phyloP scores from a whole-genome alignment of 2,888 invertebrate species.

The Drosophila nigritarsus region DNA sequence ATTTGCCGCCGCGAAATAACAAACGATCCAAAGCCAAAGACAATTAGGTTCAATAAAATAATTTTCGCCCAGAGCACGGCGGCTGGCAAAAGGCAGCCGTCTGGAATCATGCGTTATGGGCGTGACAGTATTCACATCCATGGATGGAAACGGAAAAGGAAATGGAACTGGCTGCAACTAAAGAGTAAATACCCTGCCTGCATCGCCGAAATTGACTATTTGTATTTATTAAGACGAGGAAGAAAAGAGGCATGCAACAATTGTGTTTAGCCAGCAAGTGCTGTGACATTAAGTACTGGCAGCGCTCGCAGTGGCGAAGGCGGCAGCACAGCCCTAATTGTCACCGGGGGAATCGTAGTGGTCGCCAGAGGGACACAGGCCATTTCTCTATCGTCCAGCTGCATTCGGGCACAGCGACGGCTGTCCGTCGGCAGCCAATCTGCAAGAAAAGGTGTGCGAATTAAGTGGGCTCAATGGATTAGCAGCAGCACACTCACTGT shows the following conservation, averaged over 20 bases:
- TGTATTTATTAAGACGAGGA: constrained; percentile 10
- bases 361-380: constrained; percentile 26
- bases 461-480: too few species aligned
- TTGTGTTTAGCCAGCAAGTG: background rate
- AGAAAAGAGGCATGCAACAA: background rate
- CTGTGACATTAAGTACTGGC: background rate
- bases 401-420: constrained; percentile 45
- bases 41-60: constrained; percentile 82
- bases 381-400: constrained; percentile 51
- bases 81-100: constrained; percentile 44
- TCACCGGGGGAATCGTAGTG: background rate
- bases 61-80: constrained; percentile 53
- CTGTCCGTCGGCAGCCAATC: constrained; percentile 59
- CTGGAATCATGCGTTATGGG: constrained; percentile 50
- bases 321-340: constrained; percentile 8
- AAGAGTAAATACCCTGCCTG: constrained; percentile 17
- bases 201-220: constrained; percentile 5
- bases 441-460: constrained; percentile 6
- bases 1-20: constrained; percentile 75
- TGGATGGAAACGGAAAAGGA: background rate
- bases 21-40: constrained; percentile 75
- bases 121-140: constrained; percentile 4
- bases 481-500: constrained; percentile 49
- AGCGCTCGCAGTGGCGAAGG: background rate
- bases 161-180: constrained; percentile 23